Evolutionary conservation across 2,797 vertebrate species (phyloP), one percentile per base, ranked within the genome.

Genomic region (Mastacembelus armatus): DNA sequence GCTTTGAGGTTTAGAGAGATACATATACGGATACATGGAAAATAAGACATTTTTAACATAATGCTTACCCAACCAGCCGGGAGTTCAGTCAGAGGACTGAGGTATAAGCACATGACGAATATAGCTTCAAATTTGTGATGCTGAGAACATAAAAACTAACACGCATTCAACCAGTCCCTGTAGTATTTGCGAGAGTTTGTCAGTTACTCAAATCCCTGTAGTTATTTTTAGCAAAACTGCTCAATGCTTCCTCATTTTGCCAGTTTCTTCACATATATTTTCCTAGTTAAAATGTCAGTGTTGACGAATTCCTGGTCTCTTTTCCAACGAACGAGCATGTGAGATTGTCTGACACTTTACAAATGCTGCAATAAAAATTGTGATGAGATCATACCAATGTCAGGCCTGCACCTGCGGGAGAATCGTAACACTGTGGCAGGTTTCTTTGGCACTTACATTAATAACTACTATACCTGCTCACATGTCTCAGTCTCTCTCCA

Each of bases 51-150:
- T 70, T 47, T 19, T 60, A 61, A 76, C 10, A 67, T 30, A 52
- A 26, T 2, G 32, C 7, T 63, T 10, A 32, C 5, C n/a, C 5
- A 1, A 67, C 27, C 44, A 21, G 27, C 52, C 27, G 32, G 27
- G 68, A 71, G 83, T 84, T 87, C 75, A 88, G 4, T 35, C 38
- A 63, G 48, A 83, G 71, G 84, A 64, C 56, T 66, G 9, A 48
- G 60, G 24, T 32, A 70, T 48, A 57, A 79, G 83, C 16, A 48
- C 18, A 65, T 5, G 19, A 52, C 1, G 3, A 64, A 48, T 14
- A 5, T 74, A 36, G 3, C n/a, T n/a, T n/a, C n/a, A n/a, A n/a
- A n/a, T n/a, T n/a, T n/a, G n/a, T 40, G 10, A 33, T 33, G 32
- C 2, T 33, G 32, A 10, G n/a, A n/a, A n/a, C n/a, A n/a, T n/a